Conservation (phyloP, 1,140 invertebrate genomes). For the Formica selysi region DNA sequence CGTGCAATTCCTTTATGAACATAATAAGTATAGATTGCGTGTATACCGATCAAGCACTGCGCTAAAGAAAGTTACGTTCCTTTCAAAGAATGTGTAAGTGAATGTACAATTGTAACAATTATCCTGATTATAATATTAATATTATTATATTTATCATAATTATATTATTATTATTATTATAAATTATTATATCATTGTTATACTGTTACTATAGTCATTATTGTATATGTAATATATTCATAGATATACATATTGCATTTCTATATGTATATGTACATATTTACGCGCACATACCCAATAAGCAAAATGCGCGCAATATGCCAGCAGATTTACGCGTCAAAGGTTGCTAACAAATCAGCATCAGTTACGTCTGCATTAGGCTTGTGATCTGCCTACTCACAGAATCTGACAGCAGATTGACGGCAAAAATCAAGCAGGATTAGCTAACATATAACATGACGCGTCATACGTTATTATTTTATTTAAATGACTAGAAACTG, state of each 20-base stretch:
- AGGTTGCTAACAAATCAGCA: too few relatives aligned
- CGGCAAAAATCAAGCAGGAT: too few relatives aligned
- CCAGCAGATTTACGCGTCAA: too few relatives aligned
- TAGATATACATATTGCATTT: background rate
- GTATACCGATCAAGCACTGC: too few relatives aligned
- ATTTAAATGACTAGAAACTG: too few relatives aligned
- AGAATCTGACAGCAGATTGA: too few relatives aligned
- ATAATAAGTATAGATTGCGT: background rate
- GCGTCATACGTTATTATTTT: too few relatives aligned
- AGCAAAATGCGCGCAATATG: too few relatives aligned
- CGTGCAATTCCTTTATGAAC: conserved; percentile 27
- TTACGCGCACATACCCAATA: background rate
- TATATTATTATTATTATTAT: conserved; percentile 67
- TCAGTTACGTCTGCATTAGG: too few relatives aligned
- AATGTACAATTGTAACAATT: conserved; percentile 69
- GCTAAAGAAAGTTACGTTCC: conserved; percentile 62
- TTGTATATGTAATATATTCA: background rate
- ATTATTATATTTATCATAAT: conserved; percentile 74
- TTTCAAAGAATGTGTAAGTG: conserved; percentile 60
- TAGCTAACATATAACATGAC: too few relatives aligned
- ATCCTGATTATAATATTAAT: conserved; percentile 77
- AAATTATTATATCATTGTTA: conserved; percentile 66
- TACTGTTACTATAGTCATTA: conserved; percentile 68
- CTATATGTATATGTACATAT: background rate
- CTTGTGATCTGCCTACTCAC: too few relatives aligned